Evolutionary conservation across 1,140 invertebrate species (phyloP), one percentile per base, ranked within the genome.

Genomic region (Coptotermes formosanus): DNA sequence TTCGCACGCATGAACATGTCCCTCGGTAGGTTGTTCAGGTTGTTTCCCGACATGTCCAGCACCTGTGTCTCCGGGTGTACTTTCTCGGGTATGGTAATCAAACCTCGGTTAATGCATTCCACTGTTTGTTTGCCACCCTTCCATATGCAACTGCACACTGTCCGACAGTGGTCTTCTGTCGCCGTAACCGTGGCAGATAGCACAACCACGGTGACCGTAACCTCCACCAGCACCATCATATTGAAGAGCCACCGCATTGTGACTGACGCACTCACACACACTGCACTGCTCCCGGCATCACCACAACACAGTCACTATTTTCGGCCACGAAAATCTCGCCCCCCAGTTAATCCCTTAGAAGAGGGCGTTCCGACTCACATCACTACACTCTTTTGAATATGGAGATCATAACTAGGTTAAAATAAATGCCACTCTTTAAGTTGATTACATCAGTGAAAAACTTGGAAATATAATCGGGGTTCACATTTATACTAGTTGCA

Each of bases 81-180:
- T 87, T 94, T 94, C 86, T 95, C 94, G 2, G 97, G 97, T 86
- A 98, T 95, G 69, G 94, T 94, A 87, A 95, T 96, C 83, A 98
- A 93, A 52, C 93, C 94, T 30, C 95, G 94, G 90, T 97, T 94
- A 86, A 94, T 93, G 91, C 97, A 98, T 91, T 97, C 97, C 38
- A 97, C 97, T 43, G 96, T 97, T 89, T 96, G 95, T 92, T 98
- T 98, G 86, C 97, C 97, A 88, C 95, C 94, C 91, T 97, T 97
- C 97, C 97, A 98, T 91, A 97, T 98, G 91, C 97, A 98, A 87
- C 93, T 93, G 90, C 97, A 98, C 88, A 96, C 94, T 43, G 94
- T 93, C 82, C 96, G 95, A 89, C 96, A 97, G 87, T 92, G 92
- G 87, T 91, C 92, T 87, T 87, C 69, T 21, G 64, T 44, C 16